Base-by-base conservation (phyloP, 2,113 vertebrate species). In the Ictalurus furcatus region DNA sequence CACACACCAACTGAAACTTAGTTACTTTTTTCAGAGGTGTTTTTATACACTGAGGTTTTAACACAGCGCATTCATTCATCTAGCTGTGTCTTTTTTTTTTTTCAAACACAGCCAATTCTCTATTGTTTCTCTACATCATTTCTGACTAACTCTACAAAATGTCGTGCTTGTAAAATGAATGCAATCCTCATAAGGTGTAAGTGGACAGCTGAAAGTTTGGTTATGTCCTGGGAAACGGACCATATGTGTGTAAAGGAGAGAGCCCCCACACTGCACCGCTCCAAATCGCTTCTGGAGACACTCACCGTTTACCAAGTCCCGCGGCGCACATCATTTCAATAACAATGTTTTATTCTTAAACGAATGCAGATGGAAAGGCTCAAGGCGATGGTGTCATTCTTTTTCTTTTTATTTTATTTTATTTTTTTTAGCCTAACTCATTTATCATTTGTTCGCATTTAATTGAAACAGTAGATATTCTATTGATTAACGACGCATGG, bases 371-470 rank as follows among this genome's bases (percentile, higher is more conserved):
- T 54, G 91, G 79, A 81, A 93, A 92, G 80, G 96, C 96, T 95
- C 93, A 90, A 89, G 97, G 97, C 96, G 87, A 95, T 93, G 90
- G 93, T 91, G 94, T 95, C 94, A 94, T 95, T 96, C 96, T 96
- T 95, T 95, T 95, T 94, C 94, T 94, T 94, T 95, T 95, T 96
- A 85, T 82, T 81, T 56, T 84, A 63, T 25, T 0, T 44, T 5
- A 5, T 44, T 44, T 44, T 44, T 44, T 44, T 44, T 44, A 61
- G 6, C 34, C 87, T 67, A 52, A 84, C 81, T 84, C 67, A 84
- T 88, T 84, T 61, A 88, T 73, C 87, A 84, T 84, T 74, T 88
- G 67, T 44, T 65, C 86, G 65, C 54, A 87, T 85, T 85, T 87
- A 73, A 73, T 71, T 73, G 54, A 79, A 84, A 63, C 17, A 28